Evolutionary conservation across 1,140 invertebrate genomes (phyloP).

Genomic region (Papilio dardanus): DNA sequence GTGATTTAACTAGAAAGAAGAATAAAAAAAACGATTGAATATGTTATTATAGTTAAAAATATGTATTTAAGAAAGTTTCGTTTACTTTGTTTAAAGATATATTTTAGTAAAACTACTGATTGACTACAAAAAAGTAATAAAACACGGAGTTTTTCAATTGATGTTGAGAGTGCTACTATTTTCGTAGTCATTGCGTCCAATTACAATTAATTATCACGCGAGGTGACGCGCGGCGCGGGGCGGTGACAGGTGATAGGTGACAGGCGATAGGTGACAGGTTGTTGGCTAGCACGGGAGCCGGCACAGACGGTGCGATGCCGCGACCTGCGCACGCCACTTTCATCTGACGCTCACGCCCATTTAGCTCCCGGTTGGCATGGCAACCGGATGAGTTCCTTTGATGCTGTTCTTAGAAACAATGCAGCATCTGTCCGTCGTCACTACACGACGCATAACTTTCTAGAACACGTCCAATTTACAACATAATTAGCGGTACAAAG

Average conservation of each 20-base stretch:
- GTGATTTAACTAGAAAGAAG: neutral
- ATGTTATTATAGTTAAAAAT: neutral
- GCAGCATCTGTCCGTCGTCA: neutral
- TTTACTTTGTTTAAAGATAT: neutral
- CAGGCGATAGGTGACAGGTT: conserved; percentile 10
- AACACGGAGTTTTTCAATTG: neutral
- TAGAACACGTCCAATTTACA: conserved; percentile 9
- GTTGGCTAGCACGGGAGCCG: neutral
- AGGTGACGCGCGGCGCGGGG: neutral
- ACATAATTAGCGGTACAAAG: conserved; percentile 6
- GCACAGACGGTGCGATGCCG: neutral
- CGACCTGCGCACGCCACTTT: conserved; percentile 21
- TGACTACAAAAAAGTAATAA: neutral
- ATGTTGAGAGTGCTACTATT: neutral
- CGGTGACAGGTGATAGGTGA: conserved; percentile 22
- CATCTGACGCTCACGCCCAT: conserved; percentile 8
- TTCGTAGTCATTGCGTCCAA: neutral
- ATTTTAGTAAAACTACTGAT: neutral
- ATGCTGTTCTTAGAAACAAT: conserved; percentile 22
- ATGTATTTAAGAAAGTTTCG: neutral
- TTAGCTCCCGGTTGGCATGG: neutral
- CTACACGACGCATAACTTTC: neutral
- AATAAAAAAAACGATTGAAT: neutral
- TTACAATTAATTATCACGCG: neutral
- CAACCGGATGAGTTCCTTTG: conserved; percentile 11